Evolutionary conservation across 2,888 invertebrate species (phyloP), one percentile per base, ranked within the genome.

Genomic region (Dolichomitus sp.): DNA sequence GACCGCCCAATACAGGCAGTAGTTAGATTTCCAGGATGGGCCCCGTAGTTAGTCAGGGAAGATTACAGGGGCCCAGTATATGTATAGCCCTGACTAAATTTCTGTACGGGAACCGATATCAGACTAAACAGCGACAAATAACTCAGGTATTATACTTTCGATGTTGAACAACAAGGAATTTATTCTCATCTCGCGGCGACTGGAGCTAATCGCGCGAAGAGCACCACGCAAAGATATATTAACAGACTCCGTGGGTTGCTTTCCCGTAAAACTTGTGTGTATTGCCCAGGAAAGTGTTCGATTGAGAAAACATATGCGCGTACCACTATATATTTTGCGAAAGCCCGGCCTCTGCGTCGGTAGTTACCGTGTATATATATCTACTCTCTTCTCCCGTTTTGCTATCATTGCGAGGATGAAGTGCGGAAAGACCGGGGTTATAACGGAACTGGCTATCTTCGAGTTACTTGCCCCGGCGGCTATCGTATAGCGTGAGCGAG

Each of bases 371-470:
- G 65, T 52, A 12, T 27, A 65, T 69, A 54, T 40, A 50, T 27
- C 42, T 50, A 63, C 48, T 75, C 57, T 69, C 33, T 72, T 75
- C 79, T 72, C 52, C 70, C 79, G 72, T 75, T 83, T 83, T 83
- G 83, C 79, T 83, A 83, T 83, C 79, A 83, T 83, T 83, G 83
- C 70, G 75, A 83, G 83, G 83, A 83, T 83, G 83, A 83, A 83
- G 83, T 83, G 79, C 83, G 75, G 83, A 83, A 83, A 80, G 83
- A 83, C 83, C 75, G 79, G 79, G 83, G 79, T 83, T 83, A 83
- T 83, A 80, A 80, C 83, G 83, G 83, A 83, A 83, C 83, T 83
- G 83, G 83, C 83, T 83, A 83, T 83, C 83, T 83, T 79, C 83
- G 83, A 83, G 83, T 83, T 83, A 83, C 79, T 83, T 83, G 83